These are phyloP conservation scores for Elmis aenea DNA, from an alignment of 2,888 invertebrate genomes.

Conservation along the genomic window DNA sequence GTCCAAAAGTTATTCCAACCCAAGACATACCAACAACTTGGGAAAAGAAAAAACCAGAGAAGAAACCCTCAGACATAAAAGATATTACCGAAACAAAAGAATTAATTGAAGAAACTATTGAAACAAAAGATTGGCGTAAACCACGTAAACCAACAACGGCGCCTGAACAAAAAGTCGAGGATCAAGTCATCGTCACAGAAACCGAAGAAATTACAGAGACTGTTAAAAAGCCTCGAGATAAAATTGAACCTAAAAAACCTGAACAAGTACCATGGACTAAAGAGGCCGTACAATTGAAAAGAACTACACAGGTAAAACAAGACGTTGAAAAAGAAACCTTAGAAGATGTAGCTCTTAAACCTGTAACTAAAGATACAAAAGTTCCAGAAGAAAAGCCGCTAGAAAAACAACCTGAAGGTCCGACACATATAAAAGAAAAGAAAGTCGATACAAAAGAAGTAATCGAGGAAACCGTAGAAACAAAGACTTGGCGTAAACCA, in stretches of 20 bases:
- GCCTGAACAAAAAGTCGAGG: slow-evolving; percentile 6
- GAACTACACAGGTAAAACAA: slow-evolving; percentile 40
- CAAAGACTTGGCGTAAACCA: background rate
- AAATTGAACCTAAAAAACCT: slow-evolving; percentile 48
- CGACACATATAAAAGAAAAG: background rate
- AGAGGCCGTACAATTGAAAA: slow-evolving; percentile 54
- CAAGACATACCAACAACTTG: too few species aligned
- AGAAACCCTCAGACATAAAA: too few species aligned
- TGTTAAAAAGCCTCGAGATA: slow-evolving; percentile 61
- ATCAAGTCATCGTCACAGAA: slow-evolving; percentile 1
- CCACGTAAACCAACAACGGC: slow-evolving; percentile 14
- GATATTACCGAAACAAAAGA: slow-evolving; percentile 14
- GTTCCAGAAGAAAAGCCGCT: slow-evolving; percentile 15
- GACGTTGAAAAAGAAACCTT: slow-evolving; percentile 52
- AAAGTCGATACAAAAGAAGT: slow-evolving; percentile 2
- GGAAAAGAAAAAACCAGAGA: slow-evolving; percentile 3
- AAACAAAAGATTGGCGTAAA: slow-evolving; percentile 17
- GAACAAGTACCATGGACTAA: slow-evolving; percentile 55
- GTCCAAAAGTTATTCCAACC: too few species aligned
- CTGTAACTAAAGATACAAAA: slow-evolving; percentile 43
- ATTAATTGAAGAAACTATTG: slow-evolving; percentile 14
- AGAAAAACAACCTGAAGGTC: background rate
- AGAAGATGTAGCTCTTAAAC: slow-evolving; percentile 48
- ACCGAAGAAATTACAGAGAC: slow-evolving; percentile 27
- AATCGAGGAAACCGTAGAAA: slow-evolving; percentile 3